Base-by-base conservation (phyloP, 2,797 vertebrate species). In the Cottoperca gobio region DNA sequence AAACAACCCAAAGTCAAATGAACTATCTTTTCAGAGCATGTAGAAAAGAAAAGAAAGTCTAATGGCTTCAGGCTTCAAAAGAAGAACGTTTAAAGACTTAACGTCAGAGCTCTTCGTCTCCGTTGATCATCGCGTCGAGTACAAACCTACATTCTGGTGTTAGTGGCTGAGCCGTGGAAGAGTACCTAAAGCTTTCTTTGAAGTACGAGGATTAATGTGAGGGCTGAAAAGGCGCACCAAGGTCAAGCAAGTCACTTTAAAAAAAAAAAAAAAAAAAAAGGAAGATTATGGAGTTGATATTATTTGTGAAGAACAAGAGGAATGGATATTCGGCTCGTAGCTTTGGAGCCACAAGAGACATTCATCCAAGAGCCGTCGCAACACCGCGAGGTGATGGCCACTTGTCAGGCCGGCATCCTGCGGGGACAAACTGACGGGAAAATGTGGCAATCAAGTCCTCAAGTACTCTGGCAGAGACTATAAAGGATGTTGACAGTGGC, bases 151-250 rank as follows among this genome's bases (percentile, higher is more conserved):
- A 75, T 40, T 78, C 31, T 24, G 46, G 39, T 68, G 54, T 82
- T 45, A 67, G 70, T 16, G 13, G 70, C 19, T 23, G 65, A 76
- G 40, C 80, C 74, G 37, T 21, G 58, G 26, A 50, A 42, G 48
- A n/a, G 11, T 17, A 37, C 16, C 46, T 40, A 57, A 57, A 67
- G 80, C 50, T 76, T 64, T 61, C 33, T 37, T 16, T 58, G 37
- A 80, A 73, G 69, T 66, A 26, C 19, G 48, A 73, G 46, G 85
- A 82, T 84, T 90, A 76, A 73, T 62, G 43, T 16, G 46, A 81
- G 26, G 40, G 23, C 61, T 71, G n/a, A 73, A 85, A 86, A 70
- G 53, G 33, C 33, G 1, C 16, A 10, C n/a, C 21, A 82, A 81
- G 70, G 83, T 87, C 75, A 72, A 58, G 73, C 31, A 73, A 70